Conservation (phyloP, 2,797 vertebrate species). For the Sebastes minor region DNA sequence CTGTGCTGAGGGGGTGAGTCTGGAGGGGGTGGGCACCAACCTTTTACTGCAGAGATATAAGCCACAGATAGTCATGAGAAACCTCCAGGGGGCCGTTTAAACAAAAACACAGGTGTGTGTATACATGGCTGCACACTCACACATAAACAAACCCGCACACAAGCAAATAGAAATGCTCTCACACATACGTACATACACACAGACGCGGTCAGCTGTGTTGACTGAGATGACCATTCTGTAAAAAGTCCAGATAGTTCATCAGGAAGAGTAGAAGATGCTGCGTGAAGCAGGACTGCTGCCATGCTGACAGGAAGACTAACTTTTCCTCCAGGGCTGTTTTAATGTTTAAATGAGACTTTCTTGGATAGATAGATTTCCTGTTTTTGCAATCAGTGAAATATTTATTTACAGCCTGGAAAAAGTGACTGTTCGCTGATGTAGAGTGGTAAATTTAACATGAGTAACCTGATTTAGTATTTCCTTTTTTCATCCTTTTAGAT, state of each 20-base stretch:
- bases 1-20: slow-evolving; percentile 61
- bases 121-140: background rate
- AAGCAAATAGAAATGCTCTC: background rate
- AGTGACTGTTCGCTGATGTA: background rate
- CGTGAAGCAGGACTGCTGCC: background rate
- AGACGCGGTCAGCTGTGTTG: slow-evolving; percentile 6
- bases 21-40: slow-evolving; percentile 52
- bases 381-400: slow-evolving; percentile 21
- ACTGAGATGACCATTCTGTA: slow-evolving; percentile 2
- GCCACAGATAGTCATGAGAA: slow-evolving; percentile 42
- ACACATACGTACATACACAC: background rate
- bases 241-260: slow-evolving; percentile 8
- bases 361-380: slow-evolving; percentile 22
- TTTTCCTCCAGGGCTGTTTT: slow-evolving; percentile 7
- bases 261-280: background rate
- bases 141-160: slow-evolving; percentile 10
- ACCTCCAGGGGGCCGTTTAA: slow-evolving; percentile 43
- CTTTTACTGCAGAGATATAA: slow-evolving; percentile 48
- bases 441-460: background rate
- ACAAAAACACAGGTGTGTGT: slow-evolving; percentile 47
- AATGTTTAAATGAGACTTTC: background rate
- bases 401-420: slow-evolving; percentile 29
- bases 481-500: slow-evolving; percentile 7
- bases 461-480: slow-evolving; percentile 8
- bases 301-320: slow-evolving; percentile 3